A percentile compares a stretch with the other conserved stretches of the same genome.
phyloP scores from a whole-genome alignment of 2,797 vertebrate species.

The Lates japonicus region DNA sequence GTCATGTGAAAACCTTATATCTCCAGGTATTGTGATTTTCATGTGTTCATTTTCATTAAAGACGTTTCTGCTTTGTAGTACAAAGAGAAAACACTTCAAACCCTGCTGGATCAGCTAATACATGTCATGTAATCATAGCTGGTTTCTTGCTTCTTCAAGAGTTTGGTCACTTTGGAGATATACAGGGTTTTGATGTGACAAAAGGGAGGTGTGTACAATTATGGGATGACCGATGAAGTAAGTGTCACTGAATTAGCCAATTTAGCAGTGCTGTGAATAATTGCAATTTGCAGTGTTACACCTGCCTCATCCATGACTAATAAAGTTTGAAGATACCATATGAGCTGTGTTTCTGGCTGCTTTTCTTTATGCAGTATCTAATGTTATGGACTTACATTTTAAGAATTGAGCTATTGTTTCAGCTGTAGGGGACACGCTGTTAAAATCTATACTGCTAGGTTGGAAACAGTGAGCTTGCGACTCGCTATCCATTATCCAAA shows the following conservation, averaged over 20 bases:
- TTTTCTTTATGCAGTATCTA: conserved; percentile 26
- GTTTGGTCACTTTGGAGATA: conserved; percentile 2
- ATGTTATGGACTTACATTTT: conserved; percentile 4
- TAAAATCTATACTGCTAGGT: background rate
- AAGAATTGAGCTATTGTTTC: background rate
- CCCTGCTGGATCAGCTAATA: conserved; percentile 1
- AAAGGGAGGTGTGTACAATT: background rate
- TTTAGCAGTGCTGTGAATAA: conserved; percentile 20
- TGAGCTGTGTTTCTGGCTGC: conserved; percentile 43
- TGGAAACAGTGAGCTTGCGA: background rate
- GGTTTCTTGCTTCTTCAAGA: background rate
- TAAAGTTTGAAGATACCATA: conserved; percentile 47
- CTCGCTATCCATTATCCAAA: background rate
- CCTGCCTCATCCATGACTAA: conserved; percentile 45
- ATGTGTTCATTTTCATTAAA: background rate
- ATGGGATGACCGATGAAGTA: background rate
- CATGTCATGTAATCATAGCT: background rate
- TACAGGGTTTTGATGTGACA: background rate
- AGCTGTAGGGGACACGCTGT: conserved; percentile 13
- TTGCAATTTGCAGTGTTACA: conserved; percentile 31
- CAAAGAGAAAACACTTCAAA: background rate
- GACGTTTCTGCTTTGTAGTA: background rate
- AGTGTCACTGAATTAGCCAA: conserved; percentile 4
- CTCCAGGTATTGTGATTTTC: background rate
- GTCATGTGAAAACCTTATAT: conserved; percentile 6